Conservation (phyloP, 2,888 invertebrate species). For the Spialia ferax region DNA sequence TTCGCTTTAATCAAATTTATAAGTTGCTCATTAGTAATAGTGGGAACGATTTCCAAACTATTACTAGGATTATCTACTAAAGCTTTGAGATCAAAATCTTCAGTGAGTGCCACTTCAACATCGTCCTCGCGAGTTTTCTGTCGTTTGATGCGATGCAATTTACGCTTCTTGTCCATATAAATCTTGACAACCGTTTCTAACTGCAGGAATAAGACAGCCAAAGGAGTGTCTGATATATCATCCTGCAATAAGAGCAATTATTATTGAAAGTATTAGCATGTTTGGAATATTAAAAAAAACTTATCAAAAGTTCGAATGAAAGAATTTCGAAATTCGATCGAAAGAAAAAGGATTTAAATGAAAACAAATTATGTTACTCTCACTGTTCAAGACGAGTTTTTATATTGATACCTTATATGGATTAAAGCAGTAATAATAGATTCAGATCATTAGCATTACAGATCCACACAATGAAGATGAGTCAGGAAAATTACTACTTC, state of each 20-base stretch:
- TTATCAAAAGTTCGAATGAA: no score
- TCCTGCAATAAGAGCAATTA: conserved; percentile 63
- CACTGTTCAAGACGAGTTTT: no score
- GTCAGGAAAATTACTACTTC: not conserved
- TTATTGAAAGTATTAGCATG: not conserved
- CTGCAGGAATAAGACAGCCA: conserved; percentile 76
- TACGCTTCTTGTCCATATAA: conserved; percentile 69
- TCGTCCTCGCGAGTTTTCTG: conserved; percentile 70
- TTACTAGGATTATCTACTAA: conserved; percentile 64
- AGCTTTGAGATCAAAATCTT: conserved; percentile 63
- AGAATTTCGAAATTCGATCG: no score
- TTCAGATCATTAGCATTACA: not conserved
- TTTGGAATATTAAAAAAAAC: no score
- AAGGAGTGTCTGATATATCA: conserved; percentile 76
- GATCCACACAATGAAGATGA: not conserved
- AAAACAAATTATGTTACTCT: no score
- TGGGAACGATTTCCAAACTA: conserved; percentile 61
- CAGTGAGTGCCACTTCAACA: conserved; percentile 39
- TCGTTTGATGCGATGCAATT: conserved; percentile 69
- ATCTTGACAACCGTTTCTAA: conserved; percentile 74
- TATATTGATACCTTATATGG: no score
- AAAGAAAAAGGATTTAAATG: no score
- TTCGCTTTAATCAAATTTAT: conserved; percentile 68
- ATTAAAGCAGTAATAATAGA: not conserved
- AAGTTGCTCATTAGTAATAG: conserved; percentile 62